Percentiles rank a stretch among this genome's conserved stretches.
Conservation (phyloP, 1,140 invertebrate genomes). For the Brachionus angularis region DNA sequence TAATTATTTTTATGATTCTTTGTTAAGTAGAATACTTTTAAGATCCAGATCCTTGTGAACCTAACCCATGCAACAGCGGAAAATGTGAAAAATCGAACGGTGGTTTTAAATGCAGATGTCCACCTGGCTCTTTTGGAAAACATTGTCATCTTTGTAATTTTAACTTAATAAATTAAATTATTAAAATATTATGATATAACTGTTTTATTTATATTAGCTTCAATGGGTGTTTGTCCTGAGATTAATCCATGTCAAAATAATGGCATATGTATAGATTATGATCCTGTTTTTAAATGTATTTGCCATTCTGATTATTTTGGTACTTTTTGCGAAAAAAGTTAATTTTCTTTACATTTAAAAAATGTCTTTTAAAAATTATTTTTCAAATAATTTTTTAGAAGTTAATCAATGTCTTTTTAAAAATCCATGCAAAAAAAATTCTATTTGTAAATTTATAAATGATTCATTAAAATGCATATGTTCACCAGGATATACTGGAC, state of each 20-base stretch:
- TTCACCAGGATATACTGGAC: not conserved
- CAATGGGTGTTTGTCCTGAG: constrained; percentile 37
- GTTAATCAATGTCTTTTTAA: constrained; percentile 35
- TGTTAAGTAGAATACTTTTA: no score
- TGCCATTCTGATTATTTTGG: constrained; percentile 42
- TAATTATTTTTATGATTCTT: no score
- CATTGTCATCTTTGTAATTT: constrained; percentile 42
- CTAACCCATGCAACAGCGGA: constrained; percentile 46
- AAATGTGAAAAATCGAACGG: constrained; percentile 56
- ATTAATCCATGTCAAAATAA: constrained; percentile 43
- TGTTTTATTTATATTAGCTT: constrained; percentile 14
- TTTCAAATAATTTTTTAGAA: not conserved
- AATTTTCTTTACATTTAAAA: not conserved
- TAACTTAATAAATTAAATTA: not conserved
- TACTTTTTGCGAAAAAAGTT: constrained; percentile 38
- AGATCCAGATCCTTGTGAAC: constrained; percentile 45
- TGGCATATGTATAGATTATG: constrained; percentile 35
- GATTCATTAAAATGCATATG: constrained; percentile 29
- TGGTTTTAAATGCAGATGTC: constrained; percentile 43
- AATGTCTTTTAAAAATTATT: not conserved
- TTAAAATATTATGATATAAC: not conserved
- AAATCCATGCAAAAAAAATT: constrained; percentile 30
- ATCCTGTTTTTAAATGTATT: constrained; percentile 39
- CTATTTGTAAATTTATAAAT: constrained; percentile 16
- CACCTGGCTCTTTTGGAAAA: constrained; percentile 43